Base-by-base conservation (phyloP, 2,113 vertebrate genomes). In the Irena cyanogastra region DNA sequence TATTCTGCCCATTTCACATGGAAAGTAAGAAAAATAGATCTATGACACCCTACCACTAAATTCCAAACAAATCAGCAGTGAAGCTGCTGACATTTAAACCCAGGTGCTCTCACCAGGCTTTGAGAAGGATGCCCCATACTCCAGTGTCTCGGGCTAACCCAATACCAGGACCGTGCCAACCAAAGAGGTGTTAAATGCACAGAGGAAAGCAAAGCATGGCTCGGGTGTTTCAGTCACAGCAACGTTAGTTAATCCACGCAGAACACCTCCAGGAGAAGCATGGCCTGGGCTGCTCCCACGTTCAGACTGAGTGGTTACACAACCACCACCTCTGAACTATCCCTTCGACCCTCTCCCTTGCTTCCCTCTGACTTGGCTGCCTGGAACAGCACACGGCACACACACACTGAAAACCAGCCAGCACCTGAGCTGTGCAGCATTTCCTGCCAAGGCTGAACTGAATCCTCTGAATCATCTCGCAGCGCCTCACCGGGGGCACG, bases 81-180 rank as follows among this genome's bases (percentile, higher is more conserved):
- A 85, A 65, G 50, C 28, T 39, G 54, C 28, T 80, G 82, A 90
- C 50, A 61, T 74, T 80, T 70, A 72, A 91, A 88, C 21, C 23
- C 18, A 69, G 41, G 18, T 19, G 49, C 35, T 80, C 45, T 65
- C 26, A 57, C 3, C n/a, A 39, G 28, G n/a, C 61, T 70, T 63
- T 13, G 23, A 92, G 37, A 77, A 65, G 54, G 63, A 72, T 50
- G 30, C 20, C 45, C 39, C 65, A 64, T 37, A 56, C 33, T 49
- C 49, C 47, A 79, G 1, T 5, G 66, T 35, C 74, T 75, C 16
- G 3, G 22, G 41, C 59, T 65, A 69, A 53, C 13, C 28, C 50
- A n/a, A 6, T 3, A 41, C 13, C 23, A 42, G 31, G 31, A 33
- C 10, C 3, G 0, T 37, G 52, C 13, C 0, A 0, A 64, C 17